Base-by-base conservation (phyloP, 2,797 vertebrate species). In the Cossypha heuglini region DNA sequence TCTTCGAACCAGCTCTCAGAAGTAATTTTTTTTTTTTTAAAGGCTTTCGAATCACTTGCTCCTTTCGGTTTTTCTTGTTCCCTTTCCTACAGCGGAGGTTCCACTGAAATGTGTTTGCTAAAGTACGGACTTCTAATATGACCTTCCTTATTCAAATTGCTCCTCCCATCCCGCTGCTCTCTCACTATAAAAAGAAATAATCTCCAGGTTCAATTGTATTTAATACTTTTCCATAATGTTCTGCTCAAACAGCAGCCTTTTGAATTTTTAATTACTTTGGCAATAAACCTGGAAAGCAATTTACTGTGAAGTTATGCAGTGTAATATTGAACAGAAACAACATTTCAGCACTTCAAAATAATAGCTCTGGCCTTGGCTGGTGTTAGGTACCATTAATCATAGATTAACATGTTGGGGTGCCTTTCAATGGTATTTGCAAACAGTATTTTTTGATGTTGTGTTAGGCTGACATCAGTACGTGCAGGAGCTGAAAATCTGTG, bases 231-330 rank as follows among this genome's bases (percentile, higher is more conserved):
- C 55, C 29, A 16, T 92, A 93, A 85, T 54, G 57, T 90, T 92
- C 80, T 92, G 42, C 68, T 87, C 80, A 79, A 94, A 74, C 37
- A 63, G 40, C 77, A 90, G 79, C 63, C 71, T 90, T 96, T 92
- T 93, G 86, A 79, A 87, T 92, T 95, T 96, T 94, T 95, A 94
- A 96, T 93, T 93, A 71, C 77, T 77, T 87, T 90, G 63, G 63
- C 77, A 95, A 64, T 90, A 92, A 94, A 96, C 63, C 59, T 85
- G 74, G 37, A 82, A 94, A 67, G 71, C 67, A 92, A 93, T 96
- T 96, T 92, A 76, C 59, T 76, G 40, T 78, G 75, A 73, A 93
- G 86, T 85, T 93, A 87, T 71, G 33, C 45, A 52, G 45, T 78
- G 59, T 89, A 93, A 71, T 86, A 72, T 64, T 73, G 92, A 87